These are phyloP conservation scores for Bradypodion pumilum DNA, from an alignment of 2,797 vertebrate genomes.

Conservation along the genomic window DNA sequence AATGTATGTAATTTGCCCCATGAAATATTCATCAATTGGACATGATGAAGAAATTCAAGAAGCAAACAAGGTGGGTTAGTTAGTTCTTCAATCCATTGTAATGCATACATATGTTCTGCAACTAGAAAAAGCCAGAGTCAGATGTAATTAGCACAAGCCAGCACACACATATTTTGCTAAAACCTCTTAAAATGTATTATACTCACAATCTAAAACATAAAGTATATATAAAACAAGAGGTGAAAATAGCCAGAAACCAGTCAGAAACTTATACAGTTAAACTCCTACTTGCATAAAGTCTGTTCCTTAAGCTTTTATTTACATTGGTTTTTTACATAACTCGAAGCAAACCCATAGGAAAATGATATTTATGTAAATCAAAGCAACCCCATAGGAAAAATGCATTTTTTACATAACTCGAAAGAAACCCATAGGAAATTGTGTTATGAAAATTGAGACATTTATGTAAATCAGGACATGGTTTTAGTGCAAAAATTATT, in stretches of 20 bases:
- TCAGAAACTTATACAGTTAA: too few relatives aligned
- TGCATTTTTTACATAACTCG: too few relatives aligned
- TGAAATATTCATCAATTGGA: slow-evolving; percentile 80
- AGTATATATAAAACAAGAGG: neutral
- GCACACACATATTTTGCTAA: neutral
- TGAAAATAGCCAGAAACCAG: neutral
- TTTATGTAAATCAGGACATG: too few relatives aligned
- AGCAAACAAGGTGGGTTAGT: slow-evolving; percentile 77
- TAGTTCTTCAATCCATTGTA: slow-evolving; percentile 93
- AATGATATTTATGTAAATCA: too few relatives aligned
- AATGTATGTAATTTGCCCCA: slow-evolving; percentile 70
- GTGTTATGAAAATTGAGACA: too few relatives aligned
- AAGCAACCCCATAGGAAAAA: too few relatives aligned
- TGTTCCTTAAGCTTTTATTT: too few relatives aligned
- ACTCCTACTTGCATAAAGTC: too few relatives aligned
- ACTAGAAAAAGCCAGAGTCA: slow-evolving; percentile 72
- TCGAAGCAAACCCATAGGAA: too few relatives aligned
- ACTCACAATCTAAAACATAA: neutral
- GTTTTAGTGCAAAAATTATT: too few relatives aligned
- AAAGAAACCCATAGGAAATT: too few relatives aligned
- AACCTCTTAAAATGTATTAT: neutral
- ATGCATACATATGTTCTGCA: slow-evolving; percentile 87
- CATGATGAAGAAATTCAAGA: slow-evolving; percentile 79
- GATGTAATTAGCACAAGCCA: slow-evolving; percentile 12
- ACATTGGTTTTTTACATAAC: too few relatives aligned